Evolutionary conservation across 2,797 vertebrate genomes (phyloP).

Genomic region (Takifugu ocellatus): DNA sequence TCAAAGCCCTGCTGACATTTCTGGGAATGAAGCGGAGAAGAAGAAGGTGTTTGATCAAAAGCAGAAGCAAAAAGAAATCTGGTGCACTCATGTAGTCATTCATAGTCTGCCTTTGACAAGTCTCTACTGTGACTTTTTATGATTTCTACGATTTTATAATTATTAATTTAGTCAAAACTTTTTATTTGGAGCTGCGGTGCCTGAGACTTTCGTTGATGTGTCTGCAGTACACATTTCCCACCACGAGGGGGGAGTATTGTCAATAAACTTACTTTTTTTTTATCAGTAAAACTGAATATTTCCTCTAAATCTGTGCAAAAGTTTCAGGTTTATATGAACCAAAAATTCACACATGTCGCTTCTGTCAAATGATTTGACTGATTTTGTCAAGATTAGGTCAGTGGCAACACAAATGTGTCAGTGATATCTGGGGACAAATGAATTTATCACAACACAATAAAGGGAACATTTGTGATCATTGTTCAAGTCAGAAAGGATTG

Average conservation of each 20-base stretch:
- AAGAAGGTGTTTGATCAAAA: background rate
- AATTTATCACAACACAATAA: background rate
- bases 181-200: background rate
- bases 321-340: background rate
- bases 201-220: background rate
- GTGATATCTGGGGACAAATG: background rate
- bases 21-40: background rate
- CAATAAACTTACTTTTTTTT: background rate
- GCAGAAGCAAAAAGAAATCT: background rate
- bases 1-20: constrained; percentile 64
- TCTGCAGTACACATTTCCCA: background rate
- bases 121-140: constrained; percentile 27
- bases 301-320: background rate
- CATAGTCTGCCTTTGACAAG: background rate
- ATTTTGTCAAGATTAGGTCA: background rate
- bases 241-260: constrained; percentile 40
- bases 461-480: constrained; percentile 26
- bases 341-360: no score
- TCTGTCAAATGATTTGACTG: no score
- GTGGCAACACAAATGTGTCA: background rate
- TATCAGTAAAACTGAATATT: background rate
- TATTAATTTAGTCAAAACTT: background rate
- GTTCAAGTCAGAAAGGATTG: constrained; percentile 38
- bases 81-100: background rate
- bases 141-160: constrained; percentile 11